phyloP scores from a whole-genome alignment of 2,113 vertebrate species.

The Oreochromis spilurus region DNA sequence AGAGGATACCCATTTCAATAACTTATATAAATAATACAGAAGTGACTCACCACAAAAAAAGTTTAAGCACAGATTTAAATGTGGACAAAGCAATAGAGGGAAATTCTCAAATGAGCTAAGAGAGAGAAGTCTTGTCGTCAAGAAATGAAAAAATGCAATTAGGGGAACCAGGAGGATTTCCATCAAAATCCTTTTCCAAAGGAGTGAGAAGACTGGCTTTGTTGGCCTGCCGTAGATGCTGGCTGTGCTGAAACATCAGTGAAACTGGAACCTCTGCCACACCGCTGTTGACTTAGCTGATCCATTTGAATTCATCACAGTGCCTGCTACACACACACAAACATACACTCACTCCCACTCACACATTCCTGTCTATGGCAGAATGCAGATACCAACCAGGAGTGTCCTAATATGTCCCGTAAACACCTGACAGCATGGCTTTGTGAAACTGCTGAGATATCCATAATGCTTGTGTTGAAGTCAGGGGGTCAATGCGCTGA shows the following conservation, averaged over 20 bases:
- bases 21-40: slow-evolving; percentile 18
- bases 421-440: slow-evolving; percentile 57
- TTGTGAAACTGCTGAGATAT: slow-evolving; percentile 66
- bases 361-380: neutral
- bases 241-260: neutral
- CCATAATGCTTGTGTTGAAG: slow-evolving; percentile 53
- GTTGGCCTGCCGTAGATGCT: slow-evolving; percentile 35
- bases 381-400: slow-evolving; percentile 35
- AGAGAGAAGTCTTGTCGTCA: neutral
- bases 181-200: slow-evolving; percentile 49
- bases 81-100: slow-evolving; percentile 14
- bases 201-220: slow-evolving; percentile 5
- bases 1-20: slow-evolving; percentile 33
- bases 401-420: slow-evolving; percentile 50
- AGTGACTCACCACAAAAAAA: neutral
- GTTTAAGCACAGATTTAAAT: slow-evolving; percentile 1
- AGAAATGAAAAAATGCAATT: slow-evolving; percentile 18
- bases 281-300: slow-evolving; percentile 55
- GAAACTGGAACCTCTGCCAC: slow-evolving; percentile 15
- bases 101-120: slow-evolving; percentile 28
- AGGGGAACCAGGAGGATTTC: slow-evolving; percentile 39
- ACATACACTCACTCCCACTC: neutral
- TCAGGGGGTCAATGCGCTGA: slow-evolving; percentile 53
- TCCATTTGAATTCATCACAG: slow-evolving; percentile 36
- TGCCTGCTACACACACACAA: neutral